Base-by-base conservation (phyloP, 2,797 vertebrate species). In the Sebastes minor region DNA sequence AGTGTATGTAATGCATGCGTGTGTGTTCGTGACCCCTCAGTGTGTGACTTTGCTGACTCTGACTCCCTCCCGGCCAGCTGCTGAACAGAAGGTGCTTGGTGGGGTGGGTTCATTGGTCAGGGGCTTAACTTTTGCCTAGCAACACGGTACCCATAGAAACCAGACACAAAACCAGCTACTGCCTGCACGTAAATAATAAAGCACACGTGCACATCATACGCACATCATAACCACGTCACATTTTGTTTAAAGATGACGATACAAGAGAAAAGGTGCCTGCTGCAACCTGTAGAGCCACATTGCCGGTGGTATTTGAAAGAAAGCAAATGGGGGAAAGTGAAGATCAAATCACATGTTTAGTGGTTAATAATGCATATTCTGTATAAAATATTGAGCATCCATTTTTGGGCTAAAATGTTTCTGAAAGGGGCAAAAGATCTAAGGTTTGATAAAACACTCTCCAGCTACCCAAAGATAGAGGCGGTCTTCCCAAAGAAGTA, bases 71-170 rank as follows among this genome's bases (percentile, higher is more conserved):
- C 64, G 38, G 80, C 82, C 91, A 94, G 94, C 94, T 95, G 94
- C 91, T 94, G 85, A 94, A 89, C 92, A 95, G 92, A 94, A 94
- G 94, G 93, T 88, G 86, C 90, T 86, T 88, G 90, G 74, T 90
- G 88, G 89, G 91, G 88, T 90, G 84, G 91, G 90, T 91, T 95
- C 89, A 95, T 91, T 96, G 95, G 95, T 94, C 91, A 93, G 88
- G 84, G 91, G 93, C 90, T 95, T 95, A 94, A 90, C 87, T 95
- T 95, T 95, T 95, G 95, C 95, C 95, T 96, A 94, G 95, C 94
- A 96, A 96, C 95, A 94, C 86, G 80, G 93, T 93, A 90, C 88
- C 91, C 91, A 93, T 92, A 88, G 90, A 94, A 95, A 94, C 91
- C 90, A 95, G 93, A 94, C 89, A 94, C 91, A 94, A 93, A 93